Evolutionary conservation across 1,140 invertebrate genomes (phyloP).

Genomic region (Babylonia areolata): DNA sequence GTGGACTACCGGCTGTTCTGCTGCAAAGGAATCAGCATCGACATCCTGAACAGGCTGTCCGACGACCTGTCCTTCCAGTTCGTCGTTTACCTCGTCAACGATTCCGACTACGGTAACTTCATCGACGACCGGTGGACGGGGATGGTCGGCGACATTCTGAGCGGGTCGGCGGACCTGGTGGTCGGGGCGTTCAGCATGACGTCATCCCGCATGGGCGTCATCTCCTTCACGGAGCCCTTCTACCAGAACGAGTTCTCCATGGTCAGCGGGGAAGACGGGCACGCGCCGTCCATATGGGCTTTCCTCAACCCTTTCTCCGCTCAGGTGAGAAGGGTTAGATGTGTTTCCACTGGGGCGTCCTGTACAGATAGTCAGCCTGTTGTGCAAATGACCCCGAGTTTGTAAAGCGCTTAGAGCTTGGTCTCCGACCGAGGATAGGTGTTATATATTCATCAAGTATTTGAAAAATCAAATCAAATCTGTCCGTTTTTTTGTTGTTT

Average conservation of each 20-base stretch:
- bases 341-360: no score
- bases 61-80: conserved; percentile 91
- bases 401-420: no score
- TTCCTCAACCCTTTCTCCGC: conserved; percentile 91
- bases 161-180: conserved; percentile 91
- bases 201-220: conserved; percentile 80
- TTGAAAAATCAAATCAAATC: no score
- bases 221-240: conserved; percentile 93
- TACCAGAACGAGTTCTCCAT: conserved; percentile 86
- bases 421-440: no score
- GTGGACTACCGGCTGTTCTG: conserved; percentile 81
- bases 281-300: conserved; percentile 89
- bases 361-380: no score
- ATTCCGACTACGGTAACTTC: conserved; percentile 60
- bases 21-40: conserved; percentile 92
- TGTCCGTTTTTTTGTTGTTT: no score
- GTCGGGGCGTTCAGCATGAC: conserved; percentile 93
- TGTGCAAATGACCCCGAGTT: no score
- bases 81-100: conserved; percentile 88
- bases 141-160: conserved; percentile 83
- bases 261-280: conserved; percentile 72
- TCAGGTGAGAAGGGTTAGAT: conserved; percentile 81
- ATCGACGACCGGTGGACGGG: conserved; percentile 83
- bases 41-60: conserved; percentile 87
- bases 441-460: no score